Percentiles rank a stretch among this genome's conserved stretches.
Conservation (phyloP, 2,888 invertebrate species). For the Drosophila nr. perissopoda region DNA sequence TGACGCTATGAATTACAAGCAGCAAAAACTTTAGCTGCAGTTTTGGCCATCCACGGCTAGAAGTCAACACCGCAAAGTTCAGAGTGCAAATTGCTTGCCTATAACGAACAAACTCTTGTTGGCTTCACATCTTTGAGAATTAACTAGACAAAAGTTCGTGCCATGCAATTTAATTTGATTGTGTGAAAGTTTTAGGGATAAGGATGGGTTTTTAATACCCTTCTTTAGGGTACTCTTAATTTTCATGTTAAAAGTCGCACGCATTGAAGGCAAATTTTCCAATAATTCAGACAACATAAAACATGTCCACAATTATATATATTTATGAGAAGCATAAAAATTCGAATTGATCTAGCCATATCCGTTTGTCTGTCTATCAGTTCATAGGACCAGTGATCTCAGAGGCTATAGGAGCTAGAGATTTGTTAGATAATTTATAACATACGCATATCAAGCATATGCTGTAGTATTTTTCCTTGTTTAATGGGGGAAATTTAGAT, state of each 20-base stretch:
- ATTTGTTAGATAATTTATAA: neutral
- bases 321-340: fast-evolving
- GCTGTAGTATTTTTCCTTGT: neutral
- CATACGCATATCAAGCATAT: neutral
- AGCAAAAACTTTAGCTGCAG: slow-evolving; percentile 11
- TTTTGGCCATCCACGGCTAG: neutral
- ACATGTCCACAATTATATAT: neutral
- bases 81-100: slow-evolving; percentile 47
- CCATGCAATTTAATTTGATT: slow-evolving; percentile 41
- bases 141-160: slow-evolving; percentile 45
- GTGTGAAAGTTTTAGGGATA: slow-evolving; percentile 2
- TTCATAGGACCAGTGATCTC: neutral
- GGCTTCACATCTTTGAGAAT: slow-evolving; percentile 9
- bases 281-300: neutral
- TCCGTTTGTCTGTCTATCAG: neutral
- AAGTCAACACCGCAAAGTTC: slow-evolving; percentile 48
- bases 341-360: neutral
- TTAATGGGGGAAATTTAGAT: neutral
- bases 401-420: neutral
- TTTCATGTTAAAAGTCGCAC: neutral
- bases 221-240: too few relatives aligned
- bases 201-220: neutral
- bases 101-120: slow-evolving; percentile 8
- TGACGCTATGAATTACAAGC: neutral
- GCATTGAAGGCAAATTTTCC: neutral